Evolutionary conservation across 2,888 invertebrate species (phyloP).

Genomic region (Odontocolon sp.): DNA sequence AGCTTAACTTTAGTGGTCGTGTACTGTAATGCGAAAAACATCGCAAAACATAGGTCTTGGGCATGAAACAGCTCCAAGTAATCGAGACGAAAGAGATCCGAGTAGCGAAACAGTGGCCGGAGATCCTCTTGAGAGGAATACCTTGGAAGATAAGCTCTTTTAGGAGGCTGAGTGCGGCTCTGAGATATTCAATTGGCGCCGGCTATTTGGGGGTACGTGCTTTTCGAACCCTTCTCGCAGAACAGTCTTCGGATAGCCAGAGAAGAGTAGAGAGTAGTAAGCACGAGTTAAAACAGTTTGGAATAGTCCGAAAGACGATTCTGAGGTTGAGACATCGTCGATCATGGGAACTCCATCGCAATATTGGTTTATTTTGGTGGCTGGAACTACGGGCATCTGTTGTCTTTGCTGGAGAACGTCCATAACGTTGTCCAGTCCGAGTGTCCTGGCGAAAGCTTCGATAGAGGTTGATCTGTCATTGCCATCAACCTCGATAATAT

Average conservation of each 20-base stretch:
- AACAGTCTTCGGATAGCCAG: slow-evolving; percentile 42
- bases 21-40: no score
- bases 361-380: slow-evolving; percentile 67
- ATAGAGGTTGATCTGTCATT: slow-evolving; percentile 74
- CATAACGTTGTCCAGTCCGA: slow-evolving; percentile 52
- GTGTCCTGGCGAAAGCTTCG: slow-evolving; percentile 72
- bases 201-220: slow-evolving; percentile 54
- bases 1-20: no score
- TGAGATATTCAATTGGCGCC: slow-evolving; percentile 45
- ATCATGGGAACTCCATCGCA: slow-evolving; percentile 55
- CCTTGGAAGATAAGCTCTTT: slow-evolving; percentile 57
- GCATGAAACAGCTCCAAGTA: no score
- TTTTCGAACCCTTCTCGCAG: slow-evolving; percentile 21
- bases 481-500: slow-evolving; percentile 66
- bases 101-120: slow-evolving; percentile 22
- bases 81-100: not conserved
- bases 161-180: slow-evolving; percentile 49
- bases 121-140: slow-evolving; percentile 54
- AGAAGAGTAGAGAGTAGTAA: slow-evolving; percentile 12
- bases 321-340: not conserved
- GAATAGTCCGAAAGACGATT: not conserved
- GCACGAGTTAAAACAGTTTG: no score
- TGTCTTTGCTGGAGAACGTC: slow-evolving; percentile 74
- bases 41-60: no score
- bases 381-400: slow-evolving; percentile 64